Evolutionary conservation across 1,140 invertebrate species (phyloP), one percentile per base, ranked within the genome.

Genomic region (Caligus rogercresseyi): DNA sequence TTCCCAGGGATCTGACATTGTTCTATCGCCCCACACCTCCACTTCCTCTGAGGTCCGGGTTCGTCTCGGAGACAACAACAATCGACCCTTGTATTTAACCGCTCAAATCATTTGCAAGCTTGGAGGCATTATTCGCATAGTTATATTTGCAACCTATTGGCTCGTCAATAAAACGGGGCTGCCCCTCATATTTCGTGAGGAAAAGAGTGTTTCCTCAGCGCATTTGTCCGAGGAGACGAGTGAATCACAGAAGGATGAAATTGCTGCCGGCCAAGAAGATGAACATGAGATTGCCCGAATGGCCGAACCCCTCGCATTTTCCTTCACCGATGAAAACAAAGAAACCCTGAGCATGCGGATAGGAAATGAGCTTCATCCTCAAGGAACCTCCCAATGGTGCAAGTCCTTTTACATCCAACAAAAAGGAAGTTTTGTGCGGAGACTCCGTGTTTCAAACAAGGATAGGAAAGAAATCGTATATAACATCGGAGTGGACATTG

Each of bases 111-210:
- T 15, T 19, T 21, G n/a, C 18, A 51, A 25, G 19, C 21, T 21
- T 53, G 26, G 51, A 4, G 52, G 66, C 3, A 20, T 26, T 25
- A 72, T 79, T 54, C 76, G 88, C 78, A 78, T 94, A 59, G 81
- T 80, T 53, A 78, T 96, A 15, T 85, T 80, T 64, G 85, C 88
- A 19, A 84, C 86, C 0, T 95, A 86, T 74, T 98, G 94, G 93
- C 81, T 98, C 66, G 81, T 98, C 23, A 98, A 98, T 72, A 87
- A 87, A 72, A 90, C 89, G 15, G 93, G 92, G 0, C 76, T 98
- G 43, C 91, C 93, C 0, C 72, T 98, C n/a, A 83, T 97, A 19
- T 92, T 94, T 71, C 81, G 83, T 69, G 92, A 96, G 75, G 90
- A 94, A 72, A 88, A 87, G 7, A 80, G 69, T 26, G 60, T 67